Evolutionary conservation across 1,140 invertebrate species (phyloP).

Genomic region (Drosophila lacertosa): DNA sequence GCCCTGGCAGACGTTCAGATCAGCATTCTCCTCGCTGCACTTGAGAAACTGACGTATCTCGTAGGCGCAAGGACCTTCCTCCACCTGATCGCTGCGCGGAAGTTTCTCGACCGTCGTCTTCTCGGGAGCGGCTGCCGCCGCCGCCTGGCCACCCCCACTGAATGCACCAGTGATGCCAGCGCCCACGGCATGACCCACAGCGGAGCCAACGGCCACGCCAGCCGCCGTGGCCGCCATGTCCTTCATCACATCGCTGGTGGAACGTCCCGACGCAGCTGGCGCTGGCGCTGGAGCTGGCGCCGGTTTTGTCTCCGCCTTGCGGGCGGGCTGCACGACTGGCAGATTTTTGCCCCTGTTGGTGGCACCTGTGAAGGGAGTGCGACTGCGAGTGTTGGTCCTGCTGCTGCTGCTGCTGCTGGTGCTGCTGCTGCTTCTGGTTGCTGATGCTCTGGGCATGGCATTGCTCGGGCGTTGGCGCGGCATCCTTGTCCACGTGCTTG

Average conservation of each 20-base stretch:
- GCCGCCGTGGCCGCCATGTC: slow-evolving; percentile 95
- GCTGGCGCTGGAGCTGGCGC: slow-evolving; percentile 21
- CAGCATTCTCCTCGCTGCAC: slow-evolving; percentile 92
- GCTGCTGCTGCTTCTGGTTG: slow-evolving; percentile 20
- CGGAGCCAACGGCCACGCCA: slow-evolving; percentile 88
- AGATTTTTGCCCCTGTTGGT: slow-evolving; percentile 27
- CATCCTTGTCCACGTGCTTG: slow-evolving; percentile 31
- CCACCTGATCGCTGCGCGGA: slow-evolving; percentile 84
- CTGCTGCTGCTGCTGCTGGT: slow-evolving; percentile 22
- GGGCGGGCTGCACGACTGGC: slow-evolving; percentile 53
- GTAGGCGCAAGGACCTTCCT: slow-evolving; percentile 90
- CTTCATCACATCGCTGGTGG: slow-evolving; percentile 54
- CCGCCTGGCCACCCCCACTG: slow-evolving; percentile 86
- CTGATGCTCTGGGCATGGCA: slow-evolving; percentile 15
- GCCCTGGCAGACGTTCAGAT: slow-evolving; percentile 92
- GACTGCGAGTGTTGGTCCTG: neutral
- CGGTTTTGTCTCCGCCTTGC: slow-evolving; percentile 29
- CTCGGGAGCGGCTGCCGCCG: slow-evolving; percentile 26
- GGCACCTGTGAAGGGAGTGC: slow-evolving; percentile 11
- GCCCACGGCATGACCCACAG: slow-evolving; percentile 93
- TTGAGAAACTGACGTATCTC: slow-evolving; percentile 94
- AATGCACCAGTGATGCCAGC: slow-evolving; percentile 93
- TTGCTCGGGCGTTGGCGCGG: slow-evolving; percentile 60
- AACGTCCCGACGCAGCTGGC: slow-evolving; percentile 38
- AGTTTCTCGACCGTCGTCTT: slow-evolving; percentile 67